A percentile compares a stretch with the other conserved stretches of the same genome.
Conservation (phyloP, 1,140 invertebrate species). For the Araneus ventricosus region DNA sequence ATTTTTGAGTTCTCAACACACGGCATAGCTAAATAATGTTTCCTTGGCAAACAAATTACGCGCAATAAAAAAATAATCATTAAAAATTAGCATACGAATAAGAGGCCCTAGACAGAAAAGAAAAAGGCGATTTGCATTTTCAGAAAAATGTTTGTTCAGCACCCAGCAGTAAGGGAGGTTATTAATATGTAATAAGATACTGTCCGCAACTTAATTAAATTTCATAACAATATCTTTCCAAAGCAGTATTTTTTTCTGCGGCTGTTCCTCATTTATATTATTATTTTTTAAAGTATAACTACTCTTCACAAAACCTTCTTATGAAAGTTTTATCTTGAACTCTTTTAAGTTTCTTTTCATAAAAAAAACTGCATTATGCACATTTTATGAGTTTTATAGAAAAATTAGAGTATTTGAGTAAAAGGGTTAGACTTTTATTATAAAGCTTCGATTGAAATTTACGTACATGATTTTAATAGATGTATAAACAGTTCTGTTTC, state of each 20-base stretch:
- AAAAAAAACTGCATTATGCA: background rate
- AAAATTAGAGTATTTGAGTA: background rate
- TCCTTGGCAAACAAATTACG: slow-evolving; percentile 18
- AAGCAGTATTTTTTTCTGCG: background rate
- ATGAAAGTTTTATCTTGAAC: slow-evolving; percentile 2
- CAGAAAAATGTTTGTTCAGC: slow-evolving; percentile 43
- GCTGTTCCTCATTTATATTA: background rate
- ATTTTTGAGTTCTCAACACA: background rate
- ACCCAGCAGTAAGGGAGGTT: background rate
- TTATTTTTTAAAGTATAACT: background rate
- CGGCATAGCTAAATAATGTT: background rate
- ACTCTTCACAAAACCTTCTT: background rate
- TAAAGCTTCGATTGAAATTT: too few relatives aligned
- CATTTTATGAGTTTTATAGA: background rate
- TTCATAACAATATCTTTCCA: slow-evolving; percentile 41
- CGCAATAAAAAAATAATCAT: slow-evolving; percentile 36
- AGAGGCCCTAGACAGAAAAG: background rate
- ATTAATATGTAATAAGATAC: slow-evolving; percentile 58
- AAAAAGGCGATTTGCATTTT: slow-evolving; percentile 28
- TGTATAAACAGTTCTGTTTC: too few relatives aligned
- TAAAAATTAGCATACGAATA: slow-evolving; percentile 53
- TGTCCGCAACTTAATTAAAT: slow-evolving; percentile 53
- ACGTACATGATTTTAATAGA: too few relatives aligned
- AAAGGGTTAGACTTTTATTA: background rate
- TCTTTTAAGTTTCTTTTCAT: background rate